Percentiles rank a stretch among this genome's conserved stretches.
These are phyloP conservation scores for Centruroides vittatus DNA, from an alignment of 1,140 invertebrate genomes.

Conservation along the genomic window DNA sequence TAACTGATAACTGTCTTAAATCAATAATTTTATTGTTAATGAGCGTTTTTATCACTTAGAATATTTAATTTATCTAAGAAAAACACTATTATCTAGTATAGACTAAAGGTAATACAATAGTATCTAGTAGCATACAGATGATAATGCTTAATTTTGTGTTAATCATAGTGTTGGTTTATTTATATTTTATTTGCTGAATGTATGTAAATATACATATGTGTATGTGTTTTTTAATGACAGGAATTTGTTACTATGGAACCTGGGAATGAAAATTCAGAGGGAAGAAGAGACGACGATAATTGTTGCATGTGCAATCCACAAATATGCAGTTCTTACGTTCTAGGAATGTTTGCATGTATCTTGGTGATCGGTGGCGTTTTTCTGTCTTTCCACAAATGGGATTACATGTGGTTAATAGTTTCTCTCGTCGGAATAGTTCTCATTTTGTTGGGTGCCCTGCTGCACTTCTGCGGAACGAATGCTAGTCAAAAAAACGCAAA, in stretches of 20 bases:
- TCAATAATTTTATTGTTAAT: no score
- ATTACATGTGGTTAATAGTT: constrained; percentile 13
- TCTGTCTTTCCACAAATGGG: constrained; percentile 13
- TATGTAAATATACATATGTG: no score
- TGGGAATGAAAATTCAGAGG: not conserved
- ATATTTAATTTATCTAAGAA: no score
- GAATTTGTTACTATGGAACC: not conserved
- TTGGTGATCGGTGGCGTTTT: constrained; percentile 14
- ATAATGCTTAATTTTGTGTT: no score
- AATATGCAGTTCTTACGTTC: constrained; percentile 6
- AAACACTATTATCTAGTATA: no score
- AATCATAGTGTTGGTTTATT: no score
- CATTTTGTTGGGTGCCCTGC: constrained; percentile 4
- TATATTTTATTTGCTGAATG: no score
- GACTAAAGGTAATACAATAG: no score
- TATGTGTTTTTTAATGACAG: no score
- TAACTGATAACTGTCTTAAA: no score
- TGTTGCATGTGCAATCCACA: constrained; percentile 8
- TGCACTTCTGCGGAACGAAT: constrained; percentile 5
- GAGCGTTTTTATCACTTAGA: no score
- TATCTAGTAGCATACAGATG: no score
- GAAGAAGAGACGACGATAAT: not conserved
- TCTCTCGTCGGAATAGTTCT: constrained; percentile 6
- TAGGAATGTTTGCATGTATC: constrained; percentile 10
- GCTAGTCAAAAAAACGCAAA: not conserved